Conservation (phyloP, 2,888 invertebrate genomes). For the Hofmannophila pseudospretella region DNA sequence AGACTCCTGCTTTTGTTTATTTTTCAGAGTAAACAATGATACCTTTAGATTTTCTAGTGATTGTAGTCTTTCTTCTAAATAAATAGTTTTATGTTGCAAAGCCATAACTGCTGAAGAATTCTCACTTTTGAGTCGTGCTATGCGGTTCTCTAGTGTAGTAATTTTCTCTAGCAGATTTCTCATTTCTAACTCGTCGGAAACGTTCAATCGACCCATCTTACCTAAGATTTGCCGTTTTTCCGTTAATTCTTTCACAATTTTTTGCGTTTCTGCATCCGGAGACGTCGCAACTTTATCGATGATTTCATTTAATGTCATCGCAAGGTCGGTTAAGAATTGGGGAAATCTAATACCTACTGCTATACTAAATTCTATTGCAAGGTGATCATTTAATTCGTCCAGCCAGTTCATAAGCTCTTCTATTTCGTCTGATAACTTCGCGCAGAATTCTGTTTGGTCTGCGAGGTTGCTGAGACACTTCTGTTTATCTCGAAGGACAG, state of each 20-base stretch:
- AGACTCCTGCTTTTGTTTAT: constrained; percentile 8
- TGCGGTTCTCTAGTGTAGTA: constrained; percentile 23
- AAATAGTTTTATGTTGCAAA: constrained; percentile 31
- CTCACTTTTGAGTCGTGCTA: constrained; percentile 19
- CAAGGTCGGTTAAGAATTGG: constrained; percentile 20
- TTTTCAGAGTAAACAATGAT: constrained; percentile 20
- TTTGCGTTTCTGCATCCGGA: constrained; percentile 15
- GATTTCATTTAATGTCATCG: constrained; percentile 22
- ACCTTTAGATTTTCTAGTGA: constrained; percentile 29
- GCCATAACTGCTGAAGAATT: constrained; percentile 24
- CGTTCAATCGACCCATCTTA: constrained; percentile 7
- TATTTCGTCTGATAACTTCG: constrained; percentile 26
- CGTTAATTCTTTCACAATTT: constrained; percentile 12
- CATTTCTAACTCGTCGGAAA: constrained; percentile 22
- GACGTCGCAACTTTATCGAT: constrained; percentile 23
- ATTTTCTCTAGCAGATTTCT: constrained; percentile 26
- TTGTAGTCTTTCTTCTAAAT: constrained; percentile 30
- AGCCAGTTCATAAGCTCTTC: constrained; percentile 40
- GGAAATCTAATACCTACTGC: constrained; percentile 21
- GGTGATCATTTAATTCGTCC: constrained; percentile 28
- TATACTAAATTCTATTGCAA: constrained; percentile 27
- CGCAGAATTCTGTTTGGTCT: constrained; percentile 29
- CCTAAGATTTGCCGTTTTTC: constrained; percentile 7
- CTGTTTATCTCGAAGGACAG: constrained; percentile 28
- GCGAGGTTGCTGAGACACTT: constrained; percentile 19